Base-by-base conservation (phyloP, 1,140 invertebrate species). In the Glossosoma conforme region DNA sequence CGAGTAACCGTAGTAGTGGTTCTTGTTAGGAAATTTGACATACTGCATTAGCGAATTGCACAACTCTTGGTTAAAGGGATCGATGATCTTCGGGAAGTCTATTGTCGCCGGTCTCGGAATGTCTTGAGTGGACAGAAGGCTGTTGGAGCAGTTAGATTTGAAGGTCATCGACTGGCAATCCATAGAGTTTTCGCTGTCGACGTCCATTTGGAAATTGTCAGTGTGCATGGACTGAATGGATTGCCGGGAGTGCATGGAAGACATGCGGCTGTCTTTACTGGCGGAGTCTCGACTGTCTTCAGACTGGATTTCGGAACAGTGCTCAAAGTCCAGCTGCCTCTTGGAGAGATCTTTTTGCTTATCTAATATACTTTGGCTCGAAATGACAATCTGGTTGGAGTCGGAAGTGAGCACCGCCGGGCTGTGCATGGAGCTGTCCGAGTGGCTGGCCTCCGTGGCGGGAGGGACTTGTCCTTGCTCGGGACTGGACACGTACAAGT, bases 61-160 rank as follows among this genome's bases (percentile, higher is more conserved):
- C 21, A 79, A 64, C 35, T 78, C 75, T 21, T 67, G 72, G 60
- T 71, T 77, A 28, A 80, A 79, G 10, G 78, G 78, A 69, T 80
- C 78, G 30, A 78, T 73, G 24, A 66, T 51, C 58, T 62, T 63
- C 13, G 72, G 72, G 32, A 74, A 75, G 10, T 68, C 69, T 40
- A 75, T 72, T 49, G 69, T 66, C 4, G 72, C 71, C 3, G 71
- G 72, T 58, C 65, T 62, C 3, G 68, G 65, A 58, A 74, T 69
- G 35, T 75, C 72, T 62, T 65, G 69, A 11, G 72, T 75, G 56
- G 72, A 65, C 17, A 75, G 51, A 44, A 68, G 56, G 49, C 67
- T 73, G 45, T 74, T 75, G 15, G 70, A 74, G 60, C 68, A 69
- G 17, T 67, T 65, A 4, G 70, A 73, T 61, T 74, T 75, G 46